Percentiles rank a stretch among this genome's conserved stretches.
Conservation (phyloP, 1,140 invertebrate genomes). For the Ceratina japonica region DNA sequence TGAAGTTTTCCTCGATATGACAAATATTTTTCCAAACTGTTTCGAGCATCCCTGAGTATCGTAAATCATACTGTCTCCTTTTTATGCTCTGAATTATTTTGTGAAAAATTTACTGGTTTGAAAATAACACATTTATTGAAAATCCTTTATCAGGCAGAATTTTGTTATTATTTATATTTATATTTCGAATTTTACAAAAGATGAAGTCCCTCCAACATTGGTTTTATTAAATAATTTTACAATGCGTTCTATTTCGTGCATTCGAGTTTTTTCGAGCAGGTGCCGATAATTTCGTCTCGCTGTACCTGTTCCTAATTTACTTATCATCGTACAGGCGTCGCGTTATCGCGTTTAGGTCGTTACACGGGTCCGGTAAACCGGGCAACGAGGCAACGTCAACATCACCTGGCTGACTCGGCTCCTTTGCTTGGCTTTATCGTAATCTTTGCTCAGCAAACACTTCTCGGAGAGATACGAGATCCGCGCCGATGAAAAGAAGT, state of each 20-base stretch:
- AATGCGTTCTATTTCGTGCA: too few relatives aligned
- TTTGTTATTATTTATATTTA: too few relatives aligned
- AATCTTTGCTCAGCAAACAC: conserved; percentile 69
- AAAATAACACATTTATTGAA: too few relatives aligned
- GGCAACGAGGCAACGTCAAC: conserved; percentile 49
- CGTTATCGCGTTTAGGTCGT: conserved; percentile 39
- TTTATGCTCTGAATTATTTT: too few relatives aligned
- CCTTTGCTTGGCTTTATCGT: conserved; percentile 22
- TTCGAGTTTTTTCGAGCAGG: neutral
- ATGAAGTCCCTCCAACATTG: too few relatives aligned
- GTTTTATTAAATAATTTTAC: too few relatives aligned
- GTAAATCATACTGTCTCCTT: too few relatives aligned
- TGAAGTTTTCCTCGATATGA: conserved; percentile 2
- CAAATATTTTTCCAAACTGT: neutral
- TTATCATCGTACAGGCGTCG: neutral
- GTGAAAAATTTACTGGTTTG: too few relatives aligned
- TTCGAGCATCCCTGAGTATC: too few relatives aligned
- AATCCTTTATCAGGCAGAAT: too few relatives aligned
- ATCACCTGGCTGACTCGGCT: conserved; percentile 15
- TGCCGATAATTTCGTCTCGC: neutral
- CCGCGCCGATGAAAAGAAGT: conserved; percentile 41
- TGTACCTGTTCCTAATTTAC: conserved; percentile 12
- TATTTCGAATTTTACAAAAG: too few relatives aligned
- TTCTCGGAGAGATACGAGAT: conserved; percentile 57
- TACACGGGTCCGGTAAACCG: conserved; percentile 32